Base-by-base conservation (phyloP, 53 echinoderm and acorn worm genomes). In the Stichopus horrens region DNA sequence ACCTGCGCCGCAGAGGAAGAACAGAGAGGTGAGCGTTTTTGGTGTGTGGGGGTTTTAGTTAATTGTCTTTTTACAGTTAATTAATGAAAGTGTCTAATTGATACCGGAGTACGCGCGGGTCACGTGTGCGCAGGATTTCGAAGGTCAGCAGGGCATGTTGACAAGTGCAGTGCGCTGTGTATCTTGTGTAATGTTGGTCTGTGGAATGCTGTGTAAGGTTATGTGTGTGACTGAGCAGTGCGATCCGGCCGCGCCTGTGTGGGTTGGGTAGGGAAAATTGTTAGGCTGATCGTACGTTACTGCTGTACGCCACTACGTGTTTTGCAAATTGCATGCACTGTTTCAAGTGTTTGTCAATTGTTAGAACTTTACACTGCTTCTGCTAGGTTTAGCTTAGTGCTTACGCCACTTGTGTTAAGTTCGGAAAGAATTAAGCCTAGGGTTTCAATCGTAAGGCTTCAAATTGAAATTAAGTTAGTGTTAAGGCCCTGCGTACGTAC, bases 1-100 rank as follows among this genome's bases (percentile, higher is more conserved):
- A 71, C 71, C 18, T n/a, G 71, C 7, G 71, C 71, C 71, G 71
- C n/a, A 20, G 71, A 71, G 71, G 71, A 71, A 71, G 19, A 18
- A 71, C 71, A 16, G 59, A 86, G 90, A 83, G 81, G 83, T 55
- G 74, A 73, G 86, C 58, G 57, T 53, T 22, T 58, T 18, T 22
- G 75, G 75, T 67, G 85, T 88, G 76, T 92, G 90, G 85, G 85
- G 85, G 67, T 89, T 54, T 65, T 84, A 73, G 53, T 90, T 86
- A 20, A 92, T 92, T 92, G 92, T 92, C 89, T 89, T 75, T 55
- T 85, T 52, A 58, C 51, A 85, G 20, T 53, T 85, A 85, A 85
- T 85, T 85, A 85, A 59, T n/a, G 67, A 85, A 63, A 85, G 59
- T 66, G 66, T 58, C 52, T 85, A 85, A 85, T 85, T 85, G 85